Evolutionary conservation across 2,797 vertebrate genomes (phyloP).

Genomic region (Scleropages formosus): DNA sequence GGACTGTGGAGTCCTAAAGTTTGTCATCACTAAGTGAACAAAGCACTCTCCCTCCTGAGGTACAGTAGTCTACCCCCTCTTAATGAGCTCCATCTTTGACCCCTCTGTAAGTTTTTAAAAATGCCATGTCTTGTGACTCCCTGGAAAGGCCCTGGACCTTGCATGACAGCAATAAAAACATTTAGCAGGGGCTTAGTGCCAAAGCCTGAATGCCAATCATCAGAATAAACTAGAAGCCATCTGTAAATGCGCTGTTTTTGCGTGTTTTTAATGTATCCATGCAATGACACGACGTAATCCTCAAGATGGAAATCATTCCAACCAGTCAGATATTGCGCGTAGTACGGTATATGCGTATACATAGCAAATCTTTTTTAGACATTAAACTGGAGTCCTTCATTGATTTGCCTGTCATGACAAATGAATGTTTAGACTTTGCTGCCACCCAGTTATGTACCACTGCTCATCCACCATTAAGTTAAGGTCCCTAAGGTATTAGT

Average conservation of each 20-base stretch:
- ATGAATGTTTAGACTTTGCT: too few relatives aligned
- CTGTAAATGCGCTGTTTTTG: neutral
- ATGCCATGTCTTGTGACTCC: slow-evolving; percentile 51
- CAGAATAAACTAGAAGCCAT: slow-evolving; percentile 7
- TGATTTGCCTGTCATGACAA: too few relatives aligned
- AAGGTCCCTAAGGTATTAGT: too few relatives aligned
- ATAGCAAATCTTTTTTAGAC: too few relatives aligned
- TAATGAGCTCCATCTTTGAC: slow-evolving; percentile 53
- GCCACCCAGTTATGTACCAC: too few relatives aligned
- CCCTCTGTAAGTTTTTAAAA: slow-evolving; percentile 55
- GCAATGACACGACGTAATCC: too few relatives aligned
- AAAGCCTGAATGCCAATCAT: neutral
- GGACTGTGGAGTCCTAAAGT: neutral
- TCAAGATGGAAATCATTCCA: too few relatives aligned
- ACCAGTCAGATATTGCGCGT: too few relatives aligned
- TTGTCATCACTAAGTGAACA: neutral
- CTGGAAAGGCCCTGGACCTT: slow-evolving; percentile 33
- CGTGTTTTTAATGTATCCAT: neutral
- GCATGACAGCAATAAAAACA: slow-evolving; percentile 36
- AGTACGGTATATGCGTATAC: too few relatives aligned
- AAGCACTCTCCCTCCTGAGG: neutral
- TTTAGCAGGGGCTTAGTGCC: slow-evolving; percentile 16
- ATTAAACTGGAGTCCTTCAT: too few relatives aligned
- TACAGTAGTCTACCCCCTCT: slow-evolving; percentile 32
- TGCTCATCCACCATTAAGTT: too few relatives aligned